Evolutionary conservation across 1,140 invertebrate genomes (phyloP).

Genomic region (Maniola jurtina): DNA sequence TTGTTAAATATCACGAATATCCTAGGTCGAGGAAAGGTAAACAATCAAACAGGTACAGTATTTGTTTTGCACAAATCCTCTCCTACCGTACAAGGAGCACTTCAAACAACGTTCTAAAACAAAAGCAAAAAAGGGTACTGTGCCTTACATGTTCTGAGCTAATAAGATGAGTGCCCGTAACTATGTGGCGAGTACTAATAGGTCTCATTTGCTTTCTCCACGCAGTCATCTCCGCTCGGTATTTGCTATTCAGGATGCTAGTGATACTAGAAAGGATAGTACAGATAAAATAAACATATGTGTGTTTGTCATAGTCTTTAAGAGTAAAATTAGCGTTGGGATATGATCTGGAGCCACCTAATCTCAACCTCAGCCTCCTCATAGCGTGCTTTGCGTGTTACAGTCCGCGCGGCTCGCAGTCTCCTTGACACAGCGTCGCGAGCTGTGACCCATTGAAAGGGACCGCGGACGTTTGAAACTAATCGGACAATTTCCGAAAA

Average conservation of each 20-base stretch:
- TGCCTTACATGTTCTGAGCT: constrained; percentile 28
- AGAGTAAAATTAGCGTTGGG: too few species aligned
- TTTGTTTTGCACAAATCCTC: constrained; percentile 2
- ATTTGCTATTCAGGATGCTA: constrained; percentile 10
- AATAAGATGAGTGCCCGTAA: constrained; percentile 34
- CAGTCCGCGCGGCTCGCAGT: too few species aligned
- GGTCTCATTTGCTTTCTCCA: constrained; percentile 56
- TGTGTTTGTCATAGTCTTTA: background rate
- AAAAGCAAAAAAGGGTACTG: constrained; percentile 12
- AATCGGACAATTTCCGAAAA: too few species aligned
- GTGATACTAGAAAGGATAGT: background rate
- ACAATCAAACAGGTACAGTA: background rate
- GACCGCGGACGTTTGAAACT: too few species aligned
- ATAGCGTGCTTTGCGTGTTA: too few species aligned
- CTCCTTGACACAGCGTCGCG: too few species aligned
- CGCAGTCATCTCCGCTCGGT: constrained; percentile 32
- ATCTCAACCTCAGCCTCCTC: too few species aligned
- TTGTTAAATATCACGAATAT: background rate
- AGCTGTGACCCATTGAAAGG: too few species aligned
- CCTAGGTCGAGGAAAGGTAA: background rate
- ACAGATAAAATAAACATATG: background rate
- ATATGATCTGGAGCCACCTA: too few species aligned
- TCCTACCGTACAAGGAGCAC: constrained; percentile 1
- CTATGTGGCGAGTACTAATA: constrained; percentile 60
- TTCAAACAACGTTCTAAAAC: constrained; percentile 17